A percentile compares a stretch with the other conserved stretches of the same genome.
phyloP scores from a whole-genome alignment of 2,797 vertebrate species.

The Botia kubotai region DNA sequence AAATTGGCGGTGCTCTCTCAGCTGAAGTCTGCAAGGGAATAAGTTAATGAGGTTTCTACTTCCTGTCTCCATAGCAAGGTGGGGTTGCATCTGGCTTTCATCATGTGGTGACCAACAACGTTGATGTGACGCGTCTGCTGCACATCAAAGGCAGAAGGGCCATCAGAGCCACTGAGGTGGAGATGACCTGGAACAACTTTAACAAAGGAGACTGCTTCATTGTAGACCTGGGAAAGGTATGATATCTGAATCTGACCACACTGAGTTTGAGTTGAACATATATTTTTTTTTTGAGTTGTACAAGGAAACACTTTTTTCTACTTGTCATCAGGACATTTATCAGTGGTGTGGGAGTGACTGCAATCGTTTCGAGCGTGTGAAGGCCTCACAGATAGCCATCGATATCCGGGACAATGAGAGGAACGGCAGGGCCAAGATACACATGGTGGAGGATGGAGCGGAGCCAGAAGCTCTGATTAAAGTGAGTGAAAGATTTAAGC shows the following conservation, averaged over 20 bases:
- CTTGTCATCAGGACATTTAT: constrained; percentile 70
- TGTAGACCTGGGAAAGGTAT: constrained; percentile 77
- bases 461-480: constrained; percentile 70
- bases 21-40: neutral
- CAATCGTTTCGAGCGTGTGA: constrained; percentile 75
- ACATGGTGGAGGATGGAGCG: constrained; percentile 67
- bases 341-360: constrained; percentile 75
- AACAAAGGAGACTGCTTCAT: constrained; percentile 81
- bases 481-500: constrained; percentile 59
- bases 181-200: constrained; percentile 72
- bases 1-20: neutral
- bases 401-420: constrained; percentile 78
- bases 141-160: constrained; percentile 73
- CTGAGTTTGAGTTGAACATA: neutral
- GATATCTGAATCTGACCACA: neutral
- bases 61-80: constrained; percentile 68
- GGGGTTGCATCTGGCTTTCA: constrained; percentile 77
- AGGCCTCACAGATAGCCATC: constrained; percentile 71
- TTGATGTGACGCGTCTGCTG: constrained; percentile 63
- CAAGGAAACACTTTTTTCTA: neutral
- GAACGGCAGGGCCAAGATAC: constrained; percentile 64
- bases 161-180: constrained; percentile 71
- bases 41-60: neutral
- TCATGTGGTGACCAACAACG: constrained; percentile 64
- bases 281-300: neutral